Base-by-base conservation (phyloP, 1,140 invertebrate genomes). In the Ceratosolen fusciceps region DNA sequence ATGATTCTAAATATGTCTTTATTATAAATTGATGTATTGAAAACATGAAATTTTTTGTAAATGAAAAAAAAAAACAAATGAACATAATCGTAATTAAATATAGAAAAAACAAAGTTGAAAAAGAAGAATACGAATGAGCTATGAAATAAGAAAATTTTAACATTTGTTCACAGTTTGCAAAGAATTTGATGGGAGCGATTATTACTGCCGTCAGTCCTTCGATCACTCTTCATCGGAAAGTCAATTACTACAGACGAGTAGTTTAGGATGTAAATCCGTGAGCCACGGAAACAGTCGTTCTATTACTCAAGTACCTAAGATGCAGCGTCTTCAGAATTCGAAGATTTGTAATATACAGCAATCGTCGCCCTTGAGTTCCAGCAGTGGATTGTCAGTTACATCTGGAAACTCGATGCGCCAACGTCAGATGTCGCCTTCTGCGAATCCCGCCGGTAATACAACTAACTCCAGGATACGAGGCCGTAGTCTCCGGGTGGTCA, bases 201-300 rank as follows among this genome's bases (percentile, higher is more conserved):
- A 95, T 86, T 93, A 93, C 85, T 93, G 93, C 85, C 92, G 94
- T 14, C 94, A 95, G 84, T 95, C 94, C 31, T 94, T 94, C 85
- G 94, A 95, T 82, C 94, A 95, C 85, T 96, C 95, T 52, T 95
- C 94, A 24, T 93, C 93, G 16, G 94, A 94, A 87, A 94, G 93
- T 67, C 94, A 93, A 80, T 87, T 93, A 65, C 87, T 94, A 80
- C 92, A 93, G 58, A 86, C 90, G 71, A 54, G 54, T 19, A 24
- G 74, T n/a, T 34, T 75, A 0, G 49, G 75, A 14, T 21, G 31
- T 29, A 74, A 75, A 39, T 12, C 9, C n/a, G 79, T 67, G 8
- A 4, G n/a, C 10, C 89, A 88, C 72, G 90, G 87, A 19, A 89
- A 88, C 81, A 91, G 83, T 68, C 86, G 84, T 84, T 87, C 91